Evolutionary conservation across 1,140 invertebrate genomes (phyloP).

Genomic region (Caenorhabditis remanei): DNA sequence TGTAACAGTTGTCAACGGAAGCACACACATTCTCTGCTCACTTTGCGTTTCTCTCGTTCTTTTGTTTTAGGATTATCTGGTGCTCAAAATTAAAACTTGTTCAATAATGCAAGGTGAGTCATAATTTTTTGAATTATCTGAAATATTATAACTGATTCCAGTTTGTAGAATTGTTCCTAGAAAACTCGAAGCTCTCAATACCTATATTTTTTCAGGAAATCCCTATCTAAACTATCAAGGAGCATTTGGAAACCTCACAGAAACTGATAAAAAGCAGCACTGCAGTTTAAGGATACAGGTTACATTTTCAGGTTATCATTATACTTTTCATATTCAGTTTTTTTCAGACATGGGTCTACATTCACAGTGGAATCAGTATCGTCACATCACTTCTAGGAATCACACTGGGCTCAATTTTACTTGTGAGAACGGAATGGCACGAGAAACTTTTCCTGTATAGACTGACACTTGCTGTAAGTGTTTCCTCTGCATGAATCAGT

Average conservation of each 20-base stretch:
- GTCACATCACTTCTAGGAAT: slow-evolving; percentile 24
- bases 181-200: not conserved
- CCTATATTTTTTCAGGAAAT: not conserved
- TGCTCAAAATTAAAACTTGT: not conserved
- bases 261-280: slow-evolving; percentile 18
- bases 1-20: slow-evolving; percentile 42
- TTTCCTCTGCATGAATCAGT: not conserved
- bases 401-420: not conserved
- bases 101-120: not conserved
- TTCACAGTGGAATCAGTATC: slow-evolving; percentile 26
- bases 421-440: slow-evolving; percentile 30
- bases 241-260: slow-evolving; percentile 6
- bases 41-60: slow-evolving; percentile 15
- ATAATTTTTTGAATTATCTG: not conserved
- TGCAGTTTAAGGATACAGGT: not conserved
- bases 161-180: not conserved
- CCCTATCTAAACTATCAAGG: slow-evolving; percentile 17
- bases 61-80: slow-evolving; percentile 2
- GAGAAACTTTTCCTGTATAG: slow-evolving; percentile 22
- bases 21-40: slow-evolving; percentile 29
- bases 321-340: not conserved
- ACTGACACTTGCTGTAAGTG: slow-evolving; percentile 3
- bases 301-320: not conserved
- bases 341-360: slow-evolving; percentile 42
- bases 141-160: not conserved